These are phyloP conservation scores for Acanthurus lineatus DNA, from an alignment of 2,797 vertebrate species.

Conservation along the genomic window DNA sequence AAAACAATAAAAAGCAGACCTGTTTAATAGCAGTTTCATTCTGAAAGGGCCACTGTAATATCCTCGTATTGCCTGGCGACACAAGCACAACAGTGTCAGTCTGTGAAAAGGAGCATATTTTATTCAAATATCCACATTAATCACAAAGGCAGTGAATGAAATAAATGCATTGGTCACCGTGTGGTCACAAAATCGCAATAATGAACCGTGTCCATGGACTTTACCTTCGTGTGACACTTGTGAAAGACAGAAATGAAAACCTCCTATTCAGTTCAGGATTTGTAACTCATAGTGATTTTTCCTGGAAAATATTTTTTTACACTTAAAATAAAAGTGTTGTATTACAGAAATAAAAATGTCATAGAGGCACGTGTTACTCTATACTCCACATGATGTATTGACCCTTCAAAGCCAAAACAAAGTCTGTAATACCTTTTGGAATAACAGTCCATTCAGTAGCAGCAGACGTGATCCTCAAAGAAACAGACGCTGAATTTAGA, in stretches of 20 bases:
- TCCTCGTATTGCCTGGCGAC: slow-evolving; percentile 17
- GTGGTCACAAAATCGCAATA: slow-evolving; percentile 28
- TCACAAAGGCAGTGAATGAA: slow-evolving; percentile 30
- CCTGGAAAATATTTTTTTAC: slow-evolving; percentile 39
- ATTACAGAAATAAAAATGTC: slow-evolving; percentile 72
- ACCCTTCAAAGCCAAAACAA: slow-evolving; percentile 59
- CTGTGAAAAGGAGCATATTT: slow-evolving; percentile 35
- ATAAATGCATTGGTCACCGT: slow-evolving; percentile 26
- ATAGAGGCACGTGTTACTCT: slow-evolving; percentile 41
- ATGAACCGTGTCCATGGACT: slow-evolving; percentile 20
- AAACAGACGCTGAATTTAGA: slow-evolving; percentile 30
- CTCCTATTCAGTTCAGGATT: slow-evolving; percentile 31
- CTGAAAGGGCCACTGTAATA: slow-evolving; percentile 5
- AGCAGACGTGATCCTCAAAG: slow-evolving; percentile 27
- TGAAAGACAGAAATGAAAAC: slow-evolving; percentile 32
- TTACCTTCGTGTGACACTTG: slow-evolving; percentile 29
- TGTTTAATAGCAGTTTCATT: background rate
- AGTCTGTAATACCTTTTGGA: slow-evolving; percentile 47
- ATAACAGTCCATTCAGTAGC: slow-evolving; percentile 56
- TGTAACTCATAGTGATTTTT: slow-evolving; percentile 28
- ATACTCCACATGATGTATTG: slow-evolving; percentile 59
- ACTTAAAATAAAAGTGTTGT: slow-evolving; percentile 59
- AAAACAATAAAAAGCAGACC: slow-evolving; percentile 40
- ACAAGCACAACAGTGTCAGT: slow-evolving; percentile 30
- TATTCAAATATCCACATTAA: slow-evolving; percentile 51